Conservation (phyloP, 2,888 invertebrate species). For the Lithophane ornitopus region DNA sequence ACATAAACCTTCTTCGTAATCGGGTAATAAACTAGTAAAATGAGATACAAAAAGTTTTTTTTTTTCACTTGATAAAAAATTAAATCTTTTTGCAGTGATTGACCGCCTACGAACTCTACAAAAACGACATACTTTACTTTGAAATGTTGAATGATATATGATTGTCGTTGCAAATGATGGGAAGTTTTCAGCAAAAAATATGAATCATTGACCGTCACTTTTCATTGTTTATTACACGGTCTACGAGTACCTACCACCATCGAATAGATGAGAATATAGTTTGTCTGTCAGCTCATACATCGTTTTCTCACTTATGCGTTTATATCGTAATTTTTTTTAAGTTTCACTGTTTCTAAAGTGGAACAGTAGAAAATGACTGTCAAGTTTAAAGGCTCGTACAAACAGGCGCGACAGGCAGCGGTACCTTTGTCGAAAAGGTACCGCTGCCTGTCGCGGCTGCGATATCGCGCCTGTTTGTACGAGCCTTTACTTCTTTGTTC, state of each 20-base stretch:
- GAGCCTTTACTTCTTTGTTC: constrained; percentile 34
- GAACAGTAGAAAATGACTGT: constrained; percentile 32
- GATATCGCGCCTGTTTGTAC: no score
- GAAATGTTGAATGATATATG: constrained; percentile 32
- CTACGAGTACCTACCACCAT: constrained; percentile 2
- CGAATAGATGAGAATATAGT: constrained; percentile 7
- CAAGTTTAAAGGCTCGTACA: no score
- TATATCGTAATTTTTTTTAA: constrained; percentile 9
- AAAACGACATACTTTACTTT: constrained; percentile 21
- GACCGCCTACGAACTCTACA: constrained; percentile 31
- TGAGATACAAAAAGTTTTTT: not conserved
- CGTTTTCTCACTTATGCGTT: constrained; percentile 6
- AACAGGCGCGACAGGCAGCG: no score
- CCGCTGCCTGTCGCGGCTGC: no score
- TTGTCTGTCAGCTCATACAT: constrained; percentile 25
- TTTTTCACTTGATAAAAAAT: not conserved
- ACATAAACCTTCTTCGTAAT: no score
- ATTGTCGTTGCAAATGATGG: constrained; percentile 49
- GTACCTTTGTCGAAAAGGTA: no score
- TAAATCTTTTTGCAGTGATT: constrained; percentile 6
- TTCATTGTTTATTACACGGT: constrained; percentile 50
- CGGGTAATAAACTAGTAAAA: not conserved
- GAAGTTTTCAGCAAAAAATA: constrained; percentile 56
- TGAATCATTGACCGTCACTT: constrained; percentile 41
- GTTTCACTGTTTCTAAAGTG: constrained; percentile 30